phyloP scores from a whole-genome alignment of 53 echinoderm and acorn worm species.

The Paracentrotus lividus region DNA sequence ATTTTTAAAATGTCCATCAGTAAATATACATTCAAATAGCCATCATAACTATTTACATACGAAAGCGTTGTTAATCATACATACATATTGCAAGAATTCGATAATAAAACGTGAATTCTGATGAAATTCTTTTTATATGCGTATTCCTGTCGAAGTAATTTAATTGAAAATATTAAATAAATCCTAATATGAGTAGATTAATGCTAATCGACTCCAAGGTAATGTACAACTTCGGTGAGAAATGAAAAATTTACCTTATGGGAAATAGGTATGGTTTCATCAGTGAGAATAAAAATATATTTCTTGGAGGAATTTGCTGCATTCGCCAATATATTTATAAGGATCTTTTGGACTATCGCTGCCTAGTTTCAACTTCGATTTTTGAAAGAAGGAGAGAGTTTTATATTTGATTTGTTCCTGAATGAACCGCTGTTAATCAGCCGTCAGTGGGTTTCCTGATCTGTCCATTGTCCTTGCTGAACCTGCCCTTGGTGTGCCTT shows the following conservation, averaged over 20 bases:
- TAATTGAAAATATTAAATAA: too few relatives aligned
- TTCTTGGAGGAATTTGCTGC: background rate
- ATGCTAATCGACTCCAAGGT: too few relatives aligned
- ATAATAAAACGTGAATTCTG: background rate
- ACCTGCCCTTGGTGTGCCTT: background rate
- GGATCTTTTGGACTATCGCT: background rate
- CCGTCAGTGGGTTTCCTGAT: conserved; percentile 9
- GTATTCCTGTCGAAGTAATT: too few relatives aligned
- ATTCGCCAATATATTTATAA: conserved; percentile 1
- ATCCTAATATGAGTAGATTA: too few relatives aligned
- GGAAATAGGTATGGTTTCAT: background rate
- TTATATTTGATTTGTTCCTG: conserved; percentile 44
- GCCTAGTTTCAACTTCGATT: background rate
- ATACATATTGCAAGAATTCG: conserved; percentile 25
- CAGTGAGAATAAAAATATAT: background rate
- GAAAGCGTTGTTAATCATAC: conserved; percentile 2
- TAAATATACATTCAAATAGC: conserved; percentile 49
- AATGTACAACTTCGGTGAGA: background rate
- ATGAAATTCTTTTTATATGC: background rate
- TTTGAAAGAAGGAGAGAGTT: background rate
- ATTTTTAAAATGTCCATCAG: conserved; percentile 16
- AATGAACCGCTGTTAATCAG: conserved; percentile 31
- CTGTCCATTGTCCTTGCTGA: conserved; percentile 13
- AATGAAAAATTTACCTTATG: background rate
- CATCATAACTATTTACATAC: conserved; percentile 33